Percentiles rank a stretch among this genome's conserved stretches.
Evolutionary conservation across 53 echinoderm and acorn worm genomes (phyloP).

Genomic region (Zoroaster sp.): DNA sequence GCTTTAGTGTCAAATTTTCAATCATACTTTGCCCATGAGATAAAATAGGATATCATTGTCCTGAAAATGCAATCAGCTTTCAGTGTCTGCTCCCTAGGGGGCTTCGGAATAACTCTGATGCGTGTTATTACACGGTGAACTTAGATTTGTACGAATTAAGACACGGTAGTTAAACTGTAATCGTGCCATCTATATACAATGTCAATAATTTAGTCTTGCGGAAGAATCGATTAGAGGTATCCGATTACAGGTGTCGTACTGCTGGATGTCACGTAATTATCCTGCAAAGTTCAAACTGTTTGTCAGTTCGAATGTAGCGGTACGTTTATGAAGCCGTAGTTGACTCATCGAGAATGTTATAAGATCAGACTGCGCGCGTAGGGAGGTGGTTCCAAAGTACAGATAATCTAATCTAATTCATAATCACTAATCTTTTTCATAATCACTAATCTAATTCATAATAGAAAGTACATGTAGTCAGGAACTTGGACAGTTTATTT

Average conservation of each 20-base stretch:
- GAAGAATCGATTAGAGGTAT: not conserved
- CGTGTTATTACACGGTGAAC: no score
- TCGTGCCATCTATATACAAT: no score
- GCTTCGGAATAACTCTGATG: not conserved
- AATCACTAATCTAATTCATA: no score
- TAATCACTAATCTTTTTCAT: no score
- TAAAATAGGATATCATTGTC: no score
- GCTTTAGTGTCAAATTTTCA: no score
- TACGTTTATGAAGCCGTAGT: not conserved
- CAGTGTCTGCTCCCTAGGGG: not conserved
- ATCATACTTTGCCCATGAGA: no score
- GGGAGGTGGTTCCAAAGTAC: no score
- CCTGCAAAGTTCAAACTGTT: not conserved
- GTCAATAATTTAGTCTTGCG: no score
- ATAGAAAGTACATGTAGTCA: not conserved
- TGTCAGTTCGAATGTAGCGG: not conserved
- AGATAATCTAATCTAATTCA: no score
- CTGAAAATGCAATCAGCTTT: not conserved
- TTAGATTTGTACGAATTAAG: no score
- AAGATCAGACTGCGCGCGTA: not conserved
- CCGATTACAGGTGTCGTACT: not conserved
- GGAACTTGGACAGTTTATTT: not conserved
- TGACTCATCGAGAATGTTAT: not conserved
- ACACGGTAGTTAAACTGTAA: no score
- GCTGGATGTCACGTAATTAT: not conserved